Conservation (phyloP, 2,888 invertebrate genomes). For the Zhengitettix transpicula region DNA sequence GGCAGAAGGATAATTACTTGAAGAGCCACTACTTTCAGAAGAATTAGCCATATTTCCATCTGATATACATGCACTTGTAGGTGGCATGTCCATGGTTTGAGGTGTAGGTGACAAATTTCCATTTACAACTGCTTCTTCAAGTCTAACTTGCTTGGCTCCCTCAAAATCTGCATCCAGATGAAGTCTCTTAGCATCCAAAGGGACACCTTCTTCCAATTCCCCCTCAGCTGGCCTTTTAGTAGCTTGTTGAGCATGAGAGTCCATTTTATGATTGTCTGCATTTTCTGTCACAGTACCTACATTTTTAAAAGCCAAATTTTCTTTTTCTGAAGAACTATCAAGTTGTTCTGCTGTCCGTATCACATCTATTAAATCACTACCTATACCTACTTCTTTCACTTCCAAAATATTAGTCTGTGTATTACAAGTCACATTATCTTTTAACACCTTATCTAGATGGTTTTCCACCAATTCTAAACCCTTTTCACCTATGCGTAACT, state of each 20-base stretch:
- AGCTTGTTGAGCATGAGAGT: slow-evolving; percentile 7
- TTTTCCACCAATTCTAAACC: slow-evolving; percentile 42
- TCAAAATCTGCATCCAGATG: slow-evolving; percentile 1
- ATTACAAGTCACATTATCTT: slow-evolving; percentile 14
- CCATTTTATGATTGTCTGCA: neutral
- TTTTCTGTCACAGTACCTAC: slow-evolving; percentile 7
- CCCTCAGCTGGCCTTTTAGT: slow-evolving; percentile 6
- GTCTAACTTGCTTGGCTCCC: too few relatives aligned
- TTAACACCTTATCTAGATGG: slow-evolving; percentile 16
- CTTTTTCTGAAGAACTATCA: slow-evolving; percentile 1
- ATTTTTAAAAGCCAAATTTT: slow-evolving; percentile 5
- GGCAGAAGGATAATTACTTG: slow-evolving; percentile 37
- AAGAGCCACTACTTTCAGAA: slow-evolving; percentile 13
- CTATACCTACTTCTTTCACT: slow-evolving; percentile 11
- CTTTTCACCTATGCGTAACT: slow-evolving; percentile 38
- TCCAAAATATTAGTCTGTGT: slow-evolving; percentile 16
- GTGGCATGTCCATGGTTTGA: slow-evolving; percentile 5
- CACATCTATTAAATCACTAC: slow-evolving; percentile 17
- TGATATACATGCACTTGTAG: slow-evolving; percentile 4
- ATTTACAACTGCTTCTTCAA: slow-evolving; percentile 1
- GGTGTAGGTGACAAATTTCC: slow-evolving; percentile 9
- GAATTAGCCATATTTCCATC: slow-evolving; percentile 3
- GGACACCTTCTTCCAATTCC: neutral
- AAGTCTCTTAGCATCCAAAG: slow-evolving; percentile 4
- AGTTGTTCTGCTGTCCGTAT: slow-evolving; percentile 5